phyloP scores from a whole-genome alignment of 2,888 invertebrate species.

The Ctena decussata region DNA sequence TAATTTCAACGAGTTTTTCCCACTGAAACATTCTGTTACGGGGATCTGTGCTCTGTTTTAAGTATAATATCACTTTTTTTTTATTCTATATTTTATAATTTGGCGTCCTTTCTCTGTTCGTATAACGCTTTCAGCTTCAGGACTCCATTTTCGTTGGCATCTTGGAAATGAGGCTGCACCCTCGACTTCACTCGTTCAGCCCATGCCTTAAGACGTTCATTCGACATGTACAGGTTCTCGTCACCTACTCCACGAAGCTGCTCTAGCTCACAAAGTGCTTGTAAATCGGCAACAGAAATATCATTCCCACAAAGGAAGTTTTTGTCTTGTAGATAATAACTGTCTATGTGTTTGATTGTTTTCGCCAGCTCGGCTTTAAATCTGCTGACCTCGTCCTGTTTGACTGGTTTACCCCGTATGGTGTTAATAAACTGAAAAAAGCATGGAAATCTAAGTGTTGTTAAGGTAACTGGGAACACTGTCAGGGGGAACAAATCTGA shows the following conservation, averaged over 20 bases:
- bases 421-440: constrained; percentile 53
- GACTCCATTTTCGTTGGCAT: constrained; percentile 31
- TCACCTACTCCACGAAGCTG: constrained; percentile 78
- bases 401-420: constrained; percentile 45
- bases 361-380: constrained; percentile 33
- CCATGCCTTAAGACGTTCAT: constrained; percentile 78
- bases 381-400: constrained; percentile 46
- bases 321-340: constrained; percentile 74
- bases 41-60: too few species aligned
- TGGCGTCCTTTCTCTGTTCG: constrained; percentile 7
- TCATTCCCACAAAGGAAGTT: constrained; percentile 76
- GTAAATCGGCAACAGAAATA: constrained; percentile 82
- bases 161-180: constrained; percentile 72
- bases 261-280: constrained; percentile 82
- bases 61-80: too few species aligned
- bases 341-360: constrained; percentile 68
- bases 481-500: too few species aligned
- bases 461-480: too few species aligned
- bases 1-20: too few species aligned
- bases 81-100: too few species aligned
- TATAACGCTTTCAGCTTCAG: constrained; percentile 31
- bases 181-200: constrained; percentile 74
- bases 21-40: too few species aligned
- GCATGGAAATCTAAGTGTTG: too few species aligned
- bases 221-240: constrained; percentile 73